Base-by-base conservation (phyloP, 2,888 invertebrate genomes). In the Notodonta ziczac region DNA sequence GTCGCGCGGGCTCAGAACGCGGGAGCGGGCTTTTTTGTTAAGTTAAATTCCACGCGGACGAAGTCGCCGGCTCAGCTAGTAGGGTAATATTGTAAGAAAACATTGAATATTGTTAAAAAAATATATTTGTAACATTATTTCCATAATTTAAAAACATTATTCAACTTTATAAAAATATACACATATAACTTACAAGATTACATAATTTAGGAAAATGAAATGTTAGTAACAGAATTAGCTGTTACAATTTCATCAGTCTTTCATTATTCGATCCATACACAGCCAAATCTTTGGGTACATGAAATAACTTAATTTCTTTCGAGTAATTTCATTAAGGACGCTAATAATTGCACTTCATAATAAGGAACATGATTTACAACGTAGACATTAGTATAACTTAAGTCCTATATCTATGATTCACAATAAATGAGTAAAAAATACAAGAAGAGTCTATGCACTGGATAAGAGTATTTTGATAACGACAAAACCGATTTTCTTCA, bases 251-350 rank as follows among this genome's bases (percentile, higher is more conserved):
- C 73, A 74, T 87, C 89, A 89, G 90, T 90, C 90, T 89, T 89
- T 80, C 78, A 77, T 74, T 79, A 76, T 77, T 80, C 72, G 74
- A 80, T 74, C 70, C 69, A 68, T 74, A 83, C 90, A 92, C 92
- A 91, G 91, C 91, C 91, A 85, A 89, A 88, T 87, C 90, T 91
- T 91, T 91, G 91, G 88, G 81, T 82, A 50, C 8, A 50, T 16
- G n/a, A 50, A 50, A 32, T 52, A 54, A 66, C 61, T 61, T 50
- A 72, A 63, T 66, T 67, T 70, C 58, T 70, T 63, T 65, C 61
- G 60, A 68, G 63, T 65, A 59, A 68, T 66, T 61, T 70, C 59
- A 61, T 61, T 51, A 62, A 60, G 61, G 65, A 61, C 61, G 60
- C 39, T 60, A 63, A 62, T 62, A 67, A 73, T 69, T 66, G 67